A percentile compares a stretch with the other conserved stretches of the same genome.
Conservation (phyloP, 2,797 vertebrate genomes). For the Micrastur ruficollis region DNA sequence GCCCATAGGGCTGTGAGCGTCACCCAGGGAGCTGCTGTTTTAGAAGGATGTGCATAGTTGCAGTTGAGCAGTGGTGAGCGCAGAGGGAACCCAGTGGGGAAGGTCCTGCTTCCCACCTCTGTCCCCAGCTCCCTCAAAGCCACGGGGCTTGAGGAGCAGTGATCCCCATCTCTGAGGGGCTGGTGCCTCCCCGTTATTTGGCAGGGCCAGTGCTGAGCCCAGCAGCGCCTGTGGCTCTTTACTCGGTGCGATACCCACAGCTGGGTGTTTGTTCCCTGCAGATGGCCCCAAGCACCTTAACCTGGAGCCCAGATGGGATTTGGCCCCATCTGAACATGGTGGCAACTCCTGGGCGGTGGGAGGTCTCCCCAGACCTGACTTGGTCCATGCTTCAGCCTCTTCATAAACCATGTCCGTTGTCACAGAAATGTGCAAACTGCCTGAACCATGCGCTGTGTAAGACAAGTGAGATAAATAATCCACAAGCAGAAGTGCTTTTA, state of each 20-base stretch:
- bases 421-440: background rate
- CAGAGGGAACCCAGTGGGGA: background rate
- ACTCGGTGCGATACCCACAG: accelerated
- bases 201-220: background rate
- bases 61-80: accelerated
- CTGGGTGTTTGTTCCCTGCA: accelerated
- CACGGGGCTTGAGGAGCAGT: background rate
- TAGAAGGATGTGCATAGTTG: background rate
- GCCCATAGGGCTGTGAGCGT: accelerated
- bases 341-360: background rate
- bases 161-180: background rate
- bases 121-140: background rate
- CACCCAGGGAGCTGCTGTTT: accelerated
- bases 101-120: background rate
- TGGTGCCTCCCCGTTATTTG: background rate
- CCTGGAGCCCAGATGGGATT: background rate
- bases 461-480: background rate
- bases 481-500: constrained; percentile 36
- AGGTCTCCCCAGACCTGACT: background rate
- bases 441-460: background rate
- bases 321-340: background rate
- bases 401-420: background rate
- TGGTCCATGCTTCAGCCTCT: background rate
- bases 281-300: background rate
- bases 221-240: background rate